A percentile compares a stretch with the other conserved stretches of the same genome.
phyloP scores from a whole-genome alignment of 2,888 invertebrate species.

The Hermaeophaga mercurialis region DNA sequence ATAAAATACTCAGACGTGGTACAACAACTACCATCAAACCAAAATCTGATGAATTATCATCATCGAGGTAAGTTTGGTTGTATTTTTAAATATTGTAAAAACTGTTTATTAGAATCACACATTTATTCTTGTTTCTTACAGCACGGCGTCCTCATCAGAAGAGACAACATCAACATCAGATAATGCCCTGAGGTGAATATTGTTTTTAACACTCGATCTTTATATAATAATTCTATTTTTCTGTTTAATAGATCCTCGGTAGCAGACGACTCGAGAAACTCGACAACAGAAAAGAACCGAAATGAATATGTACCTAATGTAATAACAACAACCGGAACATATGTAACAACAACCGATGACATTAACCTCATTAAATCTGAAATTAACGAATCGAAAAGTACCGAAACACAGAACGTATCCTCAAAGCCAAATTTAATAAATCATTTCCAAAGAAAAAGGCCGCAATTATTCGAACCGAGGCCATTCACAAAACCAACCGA shows the following conservation, averaged over 20 bases:
- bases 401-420: conserved; percentile 18
- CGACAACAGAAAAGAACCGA: conserved; percentile 13
- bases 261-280: background rate
- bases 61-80: conserved; percentile 14
- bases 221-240: background rate
- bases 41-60: conserved; percentile 2
- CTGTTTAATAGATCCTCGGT: conserved; percentile 11
- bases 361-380: conserved; percentile 22
- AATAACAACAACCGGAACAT: conserved; percentile 23
- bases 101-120: no score
- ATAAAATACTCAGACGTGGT: conserved; percentile 38
- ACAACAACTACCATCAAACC: conserved; percentile 29
- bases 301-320: conserved; percentile 19
- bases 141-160: background rate
- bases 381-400: conserved; percentile 15
- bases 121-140: background rate
- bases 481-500: conserved; percentile 49
- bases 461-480: conserved; percentile 49
- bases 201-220: background rate
- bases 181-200: conserved; percentile 22
- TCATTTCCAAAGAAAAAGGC: conserved; percentile 37
- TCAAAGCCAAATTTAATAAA: conserved; percentile 28
- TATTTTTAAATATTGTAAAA: no score
- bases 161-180: conserved; percentile 15
- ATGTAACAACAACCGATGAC: conserved; percentile 20